Conservation (phyloP, 2,888 invertebrate genomes). For the Nomada fabriciana region DNA sequence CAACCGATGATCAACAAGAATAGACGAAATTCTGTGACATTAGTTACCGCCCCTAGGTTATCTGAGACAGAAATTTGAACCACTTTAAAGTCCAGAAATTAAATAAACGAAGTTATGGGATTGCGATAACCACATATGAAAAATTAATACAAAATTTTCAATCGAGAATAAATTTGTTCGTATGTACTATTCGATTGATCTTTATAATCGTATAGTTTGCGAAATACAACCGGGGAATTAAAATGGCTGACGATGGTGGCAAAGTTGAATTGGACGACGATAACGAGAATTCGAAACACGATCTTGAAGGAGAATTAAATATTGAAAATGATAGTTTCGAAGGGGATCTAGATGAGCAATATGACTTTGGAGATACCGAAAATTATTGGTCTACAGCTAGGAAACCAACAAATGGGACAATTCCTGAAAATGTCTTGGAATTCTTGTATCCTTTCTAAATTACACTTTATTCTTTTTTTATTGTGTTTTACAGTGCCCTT, state of each 20-base stretch:
- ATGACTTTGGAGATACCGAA: not conserved
- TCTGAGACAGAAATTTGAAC: constrained; percentile 11
- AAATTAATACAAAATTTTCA: not conserved
- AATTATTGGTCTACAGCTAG: constrained; percentile 22
- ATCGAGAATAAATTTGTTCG: too few relatives aligned
- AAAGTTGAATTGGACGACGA: constrained; percentile 24
- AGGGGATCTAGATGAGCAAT: not conserved
- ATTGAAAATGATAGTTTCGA: not conserved
- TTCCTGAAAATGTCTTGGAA: constrained; percentile 37
- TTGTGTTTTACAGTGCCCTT: not conserved
- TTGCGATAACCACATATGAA: not conserved
- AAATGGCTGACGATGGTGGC: constrained; percentile 44
- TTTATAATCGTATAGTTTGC: too few relatives aligned
- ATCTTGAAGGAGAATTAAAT: not conserved
- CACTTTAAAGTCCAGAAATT: not conserved
- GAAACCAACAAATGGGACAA: constrained; percentile 23
- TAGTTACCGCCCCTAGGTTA: constrained; percentile 50
- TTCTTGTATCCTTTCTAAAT: constrained; percentile 53
- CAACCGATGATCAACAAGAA: constrained; percentile 44
- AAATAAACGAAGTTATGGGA: not conserved
- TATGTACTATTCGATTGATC: too few relatives aligned
- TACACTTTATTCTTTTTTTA: not conserved
- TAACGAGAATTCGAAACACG: not conserved
- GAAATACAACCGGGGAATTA: not conserved
- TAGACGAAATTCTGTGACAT: constrained; percentile 32